These are phyloP conservation scores for Poecilobothrus nobilitatus DNA, from an alignment of 2,888 invertebrate genomes.

Conservation along the genomic window DNA sequence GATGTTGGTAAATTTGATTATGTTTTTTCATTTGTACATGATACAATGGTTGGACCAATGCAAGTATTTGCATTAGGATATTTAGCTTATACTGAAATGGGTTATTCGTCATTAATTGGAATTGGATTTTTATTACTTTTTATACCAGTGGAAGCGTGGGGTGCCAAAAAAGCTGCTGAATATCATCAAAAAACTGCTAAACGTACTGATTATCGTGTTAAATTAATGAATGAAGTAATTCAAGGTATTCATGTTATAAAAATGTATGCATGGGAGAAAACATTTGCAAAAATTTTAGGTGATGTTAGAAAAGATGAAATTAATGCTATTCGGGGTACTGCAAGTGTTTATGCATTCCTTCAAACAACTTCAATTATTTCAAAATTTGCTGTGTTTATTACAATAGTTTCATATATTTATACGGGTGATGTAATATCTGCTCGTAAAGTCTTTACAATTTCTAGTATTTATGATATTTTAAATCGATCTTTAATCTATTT, in stretches of 20 bases:
- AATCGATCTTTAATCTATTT: slow-evolving; percentile 64
- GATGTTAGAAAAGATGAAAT: slow-evolving; percentile 60
- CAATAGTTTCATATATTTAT: slow-evolving; percentile 56
- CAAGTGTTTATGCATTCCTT: slow-evolving; percentile 55
- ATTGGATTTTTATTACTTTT: slow-evolving; percentile 55
- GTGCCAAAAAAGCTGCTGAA: slow-evolving; percentile 54
- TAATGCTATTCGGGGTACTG: slow-evolving; percentile 52
- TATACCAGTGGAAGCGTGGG: slow-evolving; percentile 59
- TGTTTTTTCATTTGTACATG: slow-evolving; percentile 74
- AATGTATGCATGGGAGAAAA: slow-evolving; percentile 74
- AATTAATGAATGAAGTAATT: slow-evolving; percentile 75
- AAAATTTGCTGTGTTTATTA: slow-evolving; percentile 63
- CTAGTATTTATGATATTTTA: slow-evolving; percentile 66
- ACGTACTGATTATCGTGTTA: slow-evolving; percentile 69
- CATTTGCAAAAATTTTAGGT: slow-evolving; percentile 60
- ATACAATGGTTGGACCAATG: slow-evolving; percentile 76
- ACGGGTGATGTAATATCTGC: slow-evolving; percentile 57
- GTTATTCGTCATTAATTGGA: slow-evolving; percentile 55
- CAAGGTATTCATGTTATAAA: slow-evolving; percentile 70
- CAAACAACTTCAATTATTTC: slow-evolving; percentile 62
- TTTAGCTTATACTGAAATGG: slow-evolving; percentile 48
- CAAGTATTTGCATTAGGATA: slow-evolving; percentile 35
- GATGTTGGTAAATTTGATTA: slow-evolving; percentile 85
- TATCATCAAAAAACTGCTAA: slow-evolving; percentile 57
- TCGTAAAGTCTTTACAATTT: slow-evolving; percentile 63